A percentile compares a stretch with the other conserved stretches of the same genome.
Evolutionary conservation across 2,113 vertebrate genomes (phyloP).

Genomic region (Aptenodytes forsteri): DNA sequence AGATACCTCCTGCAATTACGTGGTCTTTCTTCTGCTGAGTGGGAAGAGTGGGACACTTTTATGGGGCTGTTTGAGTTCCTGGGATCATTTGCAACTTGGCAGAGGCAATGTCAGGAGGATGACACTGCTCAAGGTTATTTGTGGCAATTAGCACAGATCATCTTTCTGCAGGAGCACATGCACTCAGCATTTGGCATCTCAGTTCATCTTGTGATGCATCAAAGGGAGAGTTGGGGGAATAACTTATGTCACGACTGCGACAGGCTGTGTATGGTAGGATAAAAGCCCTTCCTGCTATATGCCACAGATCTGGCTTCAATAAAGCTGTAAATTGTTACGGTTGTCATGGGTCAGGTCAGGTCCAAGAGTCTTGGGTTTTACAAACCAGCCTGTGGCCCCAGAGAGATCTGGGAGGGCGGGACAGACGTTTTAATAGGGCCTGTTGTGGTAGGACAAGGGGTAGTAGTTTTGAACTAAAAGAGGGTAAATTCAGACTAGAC

Average conservation of each 20-base stretch:
- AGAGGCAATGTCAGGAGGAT: neutral
- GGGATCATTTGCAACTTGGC: neutral
- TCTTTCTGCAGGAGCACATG: neutral
- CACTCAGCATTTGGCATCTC: neutral
- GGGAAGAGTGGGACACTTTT: rapidly evolving
- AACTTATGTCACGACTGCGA: neutral
- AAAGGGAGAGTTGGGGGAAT: neutral
- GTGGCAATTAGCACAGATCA: neutral
- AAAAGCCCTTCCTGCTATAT: neutral
- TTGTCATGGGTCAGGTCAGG: rapidly evolving
- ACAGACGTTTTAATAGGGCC: neutral
- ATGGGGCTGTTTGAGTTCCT: neutral
- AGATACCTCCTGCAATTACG: rapidly evolving
- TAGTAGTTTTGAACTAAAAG: neutral
- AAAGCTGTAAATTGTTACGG: neutral
- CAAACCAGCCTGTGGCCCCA: neutral
- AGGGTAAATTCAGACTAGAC: neutral
- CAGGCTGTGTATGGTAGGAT: neutral
- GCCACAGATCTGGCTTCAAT: neutral
- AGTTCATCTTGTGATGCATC: neutral
- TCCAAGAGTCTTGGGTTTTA: neutral
- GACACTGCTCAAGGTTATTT: neutral
- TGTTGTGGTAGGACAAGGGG: neutral
- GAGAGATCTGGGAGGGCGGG: neutral
- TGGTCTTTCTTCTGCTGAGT: neutral